phyloP scores from a whole-genome alignment of 2,797 vertebrate genomes.

The Liasis olivaceus region DNA sequence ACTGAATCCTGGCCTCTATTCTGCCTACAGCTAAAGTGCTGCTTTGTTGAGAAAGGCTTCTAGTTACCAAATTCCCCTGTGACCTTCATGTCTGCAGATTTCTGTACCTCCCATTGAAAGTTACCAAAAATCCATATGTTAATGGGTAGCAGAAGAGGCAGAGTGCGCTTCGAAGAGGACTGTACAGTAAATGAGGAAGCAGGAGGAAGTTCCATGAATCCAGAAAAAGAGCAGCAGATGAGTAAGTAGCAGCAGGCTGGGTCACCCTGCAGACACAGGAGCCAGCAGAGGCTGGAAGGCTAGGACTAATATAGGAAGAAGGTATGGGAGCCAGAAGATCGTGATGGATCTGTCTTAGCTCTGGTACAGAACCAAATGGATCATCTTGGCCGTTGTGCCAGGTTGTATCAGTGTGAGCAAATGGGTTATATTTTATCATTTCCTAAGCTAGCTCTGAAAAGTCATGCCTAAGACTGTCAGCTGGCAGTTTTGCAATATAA shows the following conservation, averaged over 20 bases:
- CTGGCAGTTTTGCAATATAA: background rate
- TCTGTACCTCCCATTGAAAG: background rate
- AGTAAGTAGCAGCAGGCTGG: background rate
- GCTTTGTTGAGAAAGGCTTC: constrained; percentile 32
- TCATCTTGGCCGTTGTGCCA: background rate
- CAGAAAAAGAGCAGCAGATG: background rate
- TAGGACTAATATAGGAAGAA: background rate
- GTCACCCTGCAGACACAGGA: background rate
- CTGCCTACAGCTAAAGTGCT: constrained; percentile 6
- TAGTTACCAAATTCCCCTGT: background rate
- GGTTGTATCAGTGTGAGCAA: no score
- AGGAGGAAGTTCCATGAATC: background rate
- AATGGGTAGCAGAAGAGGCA: background rate
- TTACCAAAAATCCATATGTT: background rate
- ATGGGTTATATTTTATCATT: background rate
- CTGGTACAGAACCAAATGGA: no score
- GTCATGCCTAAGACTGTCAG: background rate
- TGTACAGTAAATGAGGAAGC: background rate
- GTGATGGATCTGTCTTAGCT: background rate
- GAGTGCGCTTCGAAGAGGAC: background rate
- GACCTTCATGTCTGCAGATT: constrained; percentile 19
- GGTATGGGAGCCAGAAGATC: background rate
- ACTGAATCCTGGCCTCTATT: constrained; percentile 32
- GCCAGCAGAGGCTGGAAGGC: background rate
- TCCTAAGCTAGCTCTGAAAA: background rate